A percentile compares a stretch with the other conserved stretches of the same genome.
phyloP scores from a whole-genome alignment of 2,113 vertebrate genomes.

The Gulo gulo region DNA sequence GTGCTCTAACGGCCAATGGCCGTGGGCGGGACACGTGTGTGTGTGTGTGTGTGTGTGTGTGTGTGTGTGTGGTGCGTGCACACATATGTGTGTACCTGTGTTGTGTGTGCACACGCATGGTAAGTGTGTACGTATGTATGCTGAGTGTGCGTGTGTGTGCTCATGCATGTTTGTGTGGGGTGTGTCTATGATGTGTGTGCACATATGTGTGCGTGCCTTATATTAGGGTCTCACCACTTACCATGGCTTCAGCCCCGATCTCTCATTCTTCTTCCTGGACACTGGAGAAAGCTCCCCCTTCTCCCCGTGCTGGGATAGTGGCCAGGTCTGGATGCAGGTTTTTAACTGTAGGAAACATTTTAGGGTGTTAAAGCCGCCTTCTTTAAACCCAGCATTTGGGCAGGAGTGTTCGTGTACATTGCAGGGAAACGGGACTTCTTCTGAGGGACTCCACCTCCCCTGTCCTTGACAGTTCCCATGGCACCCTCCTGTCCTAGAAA shows the following conservation, averaged over 20 bases:
- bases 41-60: not conserved
- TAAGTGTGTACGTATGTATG: not conserved
- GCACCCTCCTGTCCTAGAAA: not conserved
- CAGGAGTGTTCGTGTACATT: not conserved
- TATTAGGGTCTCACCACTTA: not conserved
- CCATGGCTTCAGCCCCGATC: not conserved
- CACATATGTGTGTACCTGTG: not conserved
- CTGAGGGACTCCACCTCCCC: not conserved
- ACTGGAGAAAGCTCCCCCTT: not conserved
- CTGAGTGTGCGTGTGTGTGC: not conserved
- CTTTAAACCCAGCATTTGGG: not conserved
- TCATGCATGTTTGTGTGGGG: not conserved
- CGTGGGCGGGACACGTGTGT: too few relatives aligned
- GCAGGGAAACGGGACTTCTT: not conserved
- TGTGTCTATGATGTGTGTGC: not conserved
- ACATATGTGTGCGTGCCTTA: fast-evolving
- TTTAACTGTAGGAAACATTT: not conserved
- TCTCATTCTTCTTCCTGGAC: not conserved
- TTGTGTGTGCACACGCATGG: not conserved
- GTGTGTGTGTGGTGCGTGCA: not conserved
- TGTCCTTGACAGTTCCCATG: not conserved
- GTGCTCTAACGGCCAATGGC: not conserved
- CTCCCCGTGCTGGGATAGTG: too few relatives aligned
- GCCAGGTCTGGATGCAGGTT: not conserved
- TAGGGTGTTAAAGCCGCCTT: not conserved